Conservation (phyloP, 2,797 vertebrate species). For the Myotis daubentonii region DNA sequence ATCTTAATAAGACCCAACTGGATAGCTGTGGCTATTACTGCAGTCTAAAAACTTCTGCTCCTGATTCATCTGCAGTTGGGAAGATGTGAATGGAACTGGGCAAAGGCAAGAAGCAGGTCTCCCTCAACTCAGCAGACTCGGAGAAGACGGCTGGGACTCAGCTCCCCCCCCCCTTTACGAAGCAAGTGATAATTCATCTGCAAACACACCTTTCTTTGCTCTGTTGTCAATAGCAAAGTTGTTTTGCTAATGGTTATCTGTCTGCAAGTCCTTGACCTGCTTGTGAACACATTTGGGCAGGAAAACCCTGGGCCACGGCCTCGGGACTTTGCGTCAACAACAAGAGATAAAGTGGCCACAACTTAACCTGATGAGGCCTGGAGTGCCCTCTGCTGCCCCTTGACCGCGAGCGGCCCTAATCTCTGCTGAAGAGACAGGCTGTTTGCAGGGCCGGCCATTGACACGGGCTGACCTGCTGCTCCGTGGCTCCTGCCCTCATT, state of each 20-base stretch:
- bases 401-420: constrained; percentile 91
- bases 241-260: constrained; percentile 98
- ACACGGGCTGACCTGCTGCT: constrained; percentile 70
- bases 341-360: constrained; percentile 95
- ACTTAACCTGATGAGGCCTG: constrained; percentile 95
- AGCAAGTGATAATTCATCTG: constrained; percentile 84
- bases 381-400: constrained; percentile 96
- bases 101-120: not conserved
- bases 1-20: constrained; percentile 56
- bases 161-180: constrained; percentile 65
- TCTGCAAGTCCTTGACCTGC: constrained; percentile 97
- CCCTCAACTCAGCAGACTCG: constrained; percentile 41
- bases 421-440: constrained; percentile 83
- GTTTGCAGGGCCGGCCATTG: not conserved
- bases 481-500: not conserved
- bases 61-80: not conserved
- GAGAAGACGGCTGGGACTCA: constrained; percentile 57
- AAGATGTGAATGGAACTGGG: not conserved
- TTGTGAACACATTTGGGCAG: constrained; percentile 97
- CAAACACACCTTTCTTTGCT: constrained; percentile 83
- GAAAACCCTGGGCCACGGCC: constrained; percentile 91
- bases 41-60: constrained; percentile 35
- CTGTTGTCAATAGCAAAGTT: constrained; percentile 89
- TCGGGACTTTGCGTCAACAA: constrained; percentile 94
- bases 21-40: not conserved